phyloP scores from a whole-genome alignment of 2,888 invertebrate species.

The Willowsia nigromaculata region DNA sequence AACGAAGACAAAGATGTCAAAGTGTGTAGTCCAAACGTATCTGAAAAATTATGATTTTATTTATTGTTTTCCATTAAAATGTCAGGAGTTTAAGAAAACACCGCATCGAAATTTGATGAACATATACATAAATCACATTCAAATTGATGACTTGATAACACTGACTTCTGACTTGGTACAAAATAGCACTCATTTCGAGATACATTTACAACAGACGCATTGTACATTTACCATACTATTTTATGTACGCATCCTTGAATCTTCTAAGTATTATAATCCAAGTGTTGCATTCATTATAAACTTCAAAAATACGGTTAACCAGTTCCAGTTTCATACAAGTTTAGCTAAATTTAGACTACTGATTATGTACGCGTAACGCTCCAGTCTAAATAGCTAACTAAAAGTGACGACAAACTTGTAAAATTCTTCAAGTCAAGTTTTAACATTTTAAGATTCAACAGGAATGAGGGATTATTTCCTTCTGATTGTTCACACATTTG shows the following conservation, averaged over 20 bases:
- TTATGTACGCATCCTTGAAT: neutral
- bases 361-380: neutral
- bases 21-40: neutral
- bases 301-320: neutral
- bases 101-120: neutral
- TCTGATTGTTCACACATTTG: neutral
- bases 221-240: neutral
- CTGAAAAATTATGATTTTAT: neutral
- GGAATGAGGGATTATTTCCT: neutral
- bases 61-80: neutral
- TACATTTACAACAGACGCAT: neutral
- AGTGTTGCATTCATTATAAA: neutral
- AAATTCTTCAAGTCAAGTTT: neutral
- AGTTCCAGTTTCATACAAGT: neutral
- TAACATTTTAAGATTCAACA: neutral
- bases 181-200: slow-evolving; percentile 39
- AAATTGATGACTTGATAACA: slow-evolving; percentile 4
- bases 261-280: too few species aligned
- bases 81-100: slow-evolving; percentile 12
- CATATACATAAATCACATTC: slow-evolving; percentile 12
- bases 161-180: slow-evolving; percentile 33
- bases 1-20: neutral
- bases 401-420: neutral
- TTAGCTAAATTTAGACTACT: neutral
- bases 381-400: neutral